Percentiles rank a stretch among this genome's conserved stretches.
Evolutionary conservation across 2,888 invertebrate species (phyloP).

Genomic region (Diploptera punctata): DNA sequence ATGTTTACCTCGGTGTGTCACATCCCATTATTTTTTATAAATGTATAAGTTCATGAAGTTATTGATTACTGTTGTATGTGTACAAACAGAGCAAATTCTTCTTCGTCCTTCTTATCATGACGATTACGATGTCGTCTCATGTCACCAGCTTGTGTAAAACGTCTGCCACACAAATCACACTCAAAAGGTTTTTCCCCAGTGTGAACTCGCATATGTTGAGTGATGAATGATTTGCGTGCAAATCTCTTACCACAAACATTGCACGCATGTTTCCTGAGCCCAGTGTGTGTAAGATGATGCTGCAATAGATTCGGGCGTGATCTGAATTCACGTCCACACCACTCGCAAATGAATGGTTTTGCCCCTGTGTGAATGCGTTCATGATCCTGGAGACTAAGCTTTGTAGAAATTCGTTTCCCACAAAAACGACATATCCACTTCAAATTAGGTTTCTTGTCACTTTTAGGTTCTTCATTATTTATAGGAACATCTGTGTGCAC

Average conservation of each 20-base stretch:
- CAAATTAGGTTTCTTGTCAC: neutral
- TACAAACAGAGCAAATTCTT: no score
- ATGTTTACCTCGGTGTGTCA: no score
- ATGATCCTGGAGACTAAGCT: conserved; percentile 45
- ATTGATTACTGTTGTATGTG: no score
- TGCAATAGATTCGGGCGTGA: conserved; percentile 46
- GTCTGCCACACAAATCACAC: conserved; percentile 48
- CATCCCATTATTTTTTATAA: no score
- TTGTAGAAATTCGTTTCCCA: conserved; percentile 45
- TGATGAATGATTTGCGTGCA: conserved; percentile 46
- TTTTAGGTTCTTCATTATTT: neutral
- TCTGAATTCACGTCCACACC: conserved; percentile 46
- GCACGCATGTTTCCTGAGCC: conserved; percentile 45
- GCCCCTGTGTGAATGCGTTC: conserved; percentile 46
- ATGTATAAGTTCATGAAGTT: no score
- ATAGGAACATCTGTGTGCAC: neutral
- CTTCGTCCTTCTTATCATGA: no score
- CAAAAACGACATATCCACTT: conserved; percentile 45
- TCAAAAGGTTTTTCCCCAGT: conserved; percentile 47
- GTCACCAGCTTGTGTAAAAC: conserved; percentile 48
- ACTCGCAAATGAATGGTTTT: conserved; percentile 46
- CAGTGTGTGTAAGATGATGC: conserved; percentile 46
- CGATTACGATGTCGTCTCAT: conserved; percentile 45
- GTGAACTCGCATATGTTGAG: conserved; percentile 45
- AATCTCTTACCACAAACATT: conserved; percentile 46